Evolutionary conservation across 2,113 vertebrate species (phyloP), one percentile per base, ranked within the genome.

Genomic region (Pterocles burchelli): DNA sequence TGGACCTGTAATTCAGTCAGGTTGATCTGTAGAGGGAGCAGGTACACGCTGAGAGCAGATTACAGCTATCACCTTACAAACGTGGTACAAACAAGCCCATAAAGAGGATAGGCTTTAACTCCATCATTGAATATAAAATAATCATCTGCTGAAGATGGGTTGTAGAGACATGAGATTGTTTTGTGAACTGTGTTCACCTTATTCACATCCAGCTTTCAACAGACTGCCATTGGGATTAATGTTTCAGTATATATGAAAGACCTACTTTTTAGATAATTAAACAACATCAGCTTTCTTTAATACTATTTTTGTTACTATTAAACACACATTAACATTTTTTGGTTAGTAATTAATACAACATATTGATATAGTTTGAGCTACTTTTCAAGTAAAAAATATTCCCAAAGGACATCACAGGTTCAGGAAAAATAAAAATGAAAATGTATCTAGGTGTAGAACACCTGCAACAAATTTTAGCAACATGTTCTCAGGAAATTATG

Each of bases 1-100:
- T 81, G 34, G 43, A 84, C 90, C 75, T 89, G 80, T 91, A 88
- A 88, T 90, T 96, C 63, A 77, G 89, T 75, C 76, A 81, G 78
- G 82, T 93, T 95, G 55, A 46, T 90, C 36, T 51, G 66, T 28
- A 62, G 62, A 70, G 62, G 85, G 71, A 91, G 51, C 24, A 82
- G 17, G 22, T 73, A 54, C 43, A 29, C 26, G 34, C 38, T 46
- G 51, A 48, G 74, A 74, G 74, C 48, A 95, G 74, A 91, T 95
- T 76, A 72, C 52, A 58, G 29, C 36, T 95, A 24, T 59, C 83
- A 38, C 21, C 58, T 88, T 83, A 31, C 26, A 54, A 46, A 16
- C 43, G 13, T 70, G 28, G 26, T 77, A 31, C 41, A 66, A 80
- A 77, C 41, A 82, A 36, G 12, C 7, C 21, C 41, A 17, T 74